Percentiles rank a stretch among this genome's conserved stretches.
Evolutionary conservation across 2,888 invertebrate species (phyloP).

Genomic region (Allophyes oxyacanthae): DNA sequence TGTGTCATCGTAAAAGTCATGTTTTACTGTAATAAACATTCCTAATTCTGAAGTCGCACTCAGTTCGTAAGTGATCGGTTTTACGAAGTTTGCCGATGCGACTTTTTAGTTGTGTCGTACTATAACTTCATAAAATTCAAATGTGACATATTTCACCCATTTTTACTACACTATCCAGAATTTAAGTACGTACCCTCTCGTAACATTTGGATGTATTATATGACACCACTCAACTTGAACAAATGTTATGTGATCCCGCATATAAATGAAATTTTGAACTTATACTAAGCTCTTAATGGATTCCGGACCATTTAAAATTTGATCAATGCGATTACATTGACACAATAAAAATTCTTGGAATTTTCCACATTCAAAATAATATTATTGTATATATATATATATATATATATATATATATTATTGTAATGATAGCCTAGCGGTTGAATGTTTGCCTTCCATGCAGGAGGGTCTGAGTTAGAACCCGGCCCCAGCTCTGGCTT

Average conservation of each 20-base stretch:
- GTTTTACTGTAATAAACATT: no score
- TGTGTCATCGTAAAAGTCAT: no score
- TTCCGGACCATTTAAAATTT: conserved; percentile 58
- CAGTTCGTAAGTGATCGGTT: no score
- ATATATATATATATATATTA: no score
- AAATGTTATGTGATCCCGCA: conserved; percentile 74
- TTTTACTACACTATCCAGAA: conserved; percentile 25
- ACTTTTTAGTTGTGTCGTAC: no score
- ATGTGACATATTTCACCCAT: conserved; percentile 17
- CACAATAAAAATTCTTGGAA: conserved; percentile 2
- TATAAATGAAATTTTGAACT: conserved; percentile 67
- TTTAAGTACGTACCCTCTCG: conserved; percentile 16
- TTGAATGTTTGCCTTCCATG: no score
- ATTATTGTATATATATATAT: no score
- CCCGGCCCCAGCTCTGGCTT: no score
- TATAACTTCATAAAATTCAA: conserved; percentile 33
- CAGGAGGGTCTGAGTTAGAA: no score
- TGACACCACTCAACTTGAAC: conserved; percentile 55
- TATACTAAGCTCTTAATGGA: conserved; percentile 74
- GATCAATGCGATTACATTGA: conserved; percentile 35
- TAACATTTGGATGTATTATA: conserved; percentile 47
- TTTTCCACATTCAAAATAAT: neutral
- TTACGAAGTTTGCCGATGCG: no score
- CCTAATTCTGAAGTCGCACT: no score
- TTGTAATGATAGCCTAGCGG: no score